Conservation (phyloP, 2,888 invertebrate genomes). For the Osedax frankpressi region DNA sequence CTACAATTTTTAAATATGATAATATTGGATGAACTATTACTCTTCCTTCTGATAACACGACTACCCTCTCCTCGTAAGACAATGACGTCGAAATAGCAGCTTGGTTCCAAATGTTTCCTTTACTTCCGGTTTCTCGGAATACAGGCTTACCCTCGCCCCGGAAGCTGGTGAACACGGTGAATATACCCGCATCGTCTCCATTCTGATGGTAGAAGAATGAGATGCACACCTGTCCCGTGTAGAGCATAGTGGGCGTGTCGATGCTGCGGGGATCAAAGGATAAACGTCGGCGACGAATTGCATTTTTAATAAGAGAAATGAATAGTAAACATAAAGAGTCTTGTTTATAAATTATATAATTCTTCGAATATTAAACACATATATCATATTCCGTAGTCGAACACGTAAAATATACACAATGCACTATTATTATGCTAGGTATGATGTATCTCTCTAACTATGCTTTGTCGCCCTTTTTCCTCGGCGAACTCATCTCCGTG, state of each 20-base stretch:
- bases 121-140: conserved; percentile 1
- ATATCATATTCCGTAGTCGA: too few species aligned
- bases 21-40: too few species aligned
- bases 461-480: conserved; percentile 6
- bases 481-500: conserved; percentile 9
- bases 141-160: conserved; percentile 15
- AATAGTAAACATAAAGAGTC: too few species aligned
- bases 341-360: too few species aligned
- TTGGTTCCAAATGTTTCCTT: conserved; percentile 11
- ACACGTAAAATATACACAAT: too few species aligned
- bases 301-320: too few species aligned
- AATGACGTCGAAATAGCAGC: conserved; percentile 3
- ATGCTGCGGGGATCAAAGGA: conserved; percentile 18
- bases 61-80: conserved; percentile 11
- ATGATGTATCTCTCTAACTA: too few species aligned
- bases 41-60: too few species aligned
- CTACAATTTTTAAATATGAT: too few species aligned
- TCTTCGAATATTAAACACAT: too few species aligned
- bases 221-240: conserved; percentile 32
- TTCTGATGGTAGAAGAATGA: conserved; percentile 34
- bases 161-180: conserved; percentile 23
- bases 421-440: too few species aligned
- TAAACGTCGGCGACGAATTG: too few species aligned
- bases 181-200: conserved; percentile 30
- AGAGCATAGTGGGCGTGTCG: conserved; percentile 21